Evolutionary conservation across 2,113 vertebrate genomes (phyloP).

Genomic region (Myotis lucifugus): DNA sequence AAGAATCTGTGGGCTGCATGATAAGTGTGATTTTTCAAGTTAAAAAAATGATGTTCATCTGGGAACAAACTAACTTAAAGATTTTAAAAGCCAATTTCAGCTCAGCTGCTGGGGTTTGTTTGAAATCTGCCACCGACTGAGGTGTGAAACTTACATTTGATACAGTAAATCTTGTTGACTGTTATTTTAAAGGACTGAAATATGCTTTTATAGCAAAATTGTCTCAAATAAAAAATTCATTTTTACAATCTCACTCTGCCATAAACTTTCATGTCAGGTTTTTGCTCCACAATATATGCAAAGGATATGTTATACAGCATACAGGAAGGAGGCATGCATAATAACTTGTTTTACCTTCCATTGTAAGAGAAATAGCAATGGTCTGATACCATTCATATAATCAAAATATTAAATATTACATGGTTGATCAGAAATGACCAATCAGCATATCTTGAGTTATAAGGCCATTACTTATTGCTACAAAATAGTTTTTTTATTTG

Average conservation of each 20-base stretch:
- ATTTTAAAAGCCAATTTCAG: slow-evolving; percentile 54
- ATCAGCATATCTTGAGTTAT: background rate
- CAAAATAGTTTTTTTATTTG: background rate
- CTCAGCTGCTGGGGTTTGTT: slow-evolving; percentile 54
- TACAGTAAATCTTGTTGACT: slow-evolving; percentile 67
- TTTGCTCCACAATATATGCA: background rate
- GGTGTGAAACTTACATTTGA: slow-evolving; percentile 62
- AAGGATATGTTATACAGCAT: slow-evolving; percentile 20
- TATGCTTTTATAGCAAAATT: slow-evolving; percentile 73
- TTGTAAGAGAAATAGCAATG: background rate
- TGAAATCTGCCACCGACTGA: slow-evolving; percentile 60
- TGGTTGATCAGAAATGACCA: background rate
- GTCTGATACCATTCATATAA: background rate
- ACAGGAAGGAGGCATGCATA: slow-evolving; percentile 4
- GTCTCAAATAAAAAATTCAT: slow-evolving; percentile 79
- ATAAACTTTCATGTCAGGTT: slow-evolving; percentile 77
- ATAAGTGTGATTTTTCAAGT: slow-evolving; percentile 43
- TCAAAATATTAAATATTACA: slow-evolving; percentile 11
- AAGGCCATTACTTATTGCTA: background rate
- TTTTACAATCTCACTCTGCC: slow-evolving; percentile 75
- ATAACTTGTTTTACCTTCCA: slow-evolving; percentile 35
- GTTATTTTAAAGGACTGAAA: slow-evolving; percentile 70
- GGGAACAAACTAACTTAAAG: slow-evolving; percentile 60
- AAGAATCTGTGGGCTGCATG: slow-evolving; percentile 16
- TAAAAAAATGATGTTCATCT: slow-evolving; percentile 2